phyloP scores from a whole-genome alignment of 2,888 invertebrate species.

The Drosophila borealis region DNA sequence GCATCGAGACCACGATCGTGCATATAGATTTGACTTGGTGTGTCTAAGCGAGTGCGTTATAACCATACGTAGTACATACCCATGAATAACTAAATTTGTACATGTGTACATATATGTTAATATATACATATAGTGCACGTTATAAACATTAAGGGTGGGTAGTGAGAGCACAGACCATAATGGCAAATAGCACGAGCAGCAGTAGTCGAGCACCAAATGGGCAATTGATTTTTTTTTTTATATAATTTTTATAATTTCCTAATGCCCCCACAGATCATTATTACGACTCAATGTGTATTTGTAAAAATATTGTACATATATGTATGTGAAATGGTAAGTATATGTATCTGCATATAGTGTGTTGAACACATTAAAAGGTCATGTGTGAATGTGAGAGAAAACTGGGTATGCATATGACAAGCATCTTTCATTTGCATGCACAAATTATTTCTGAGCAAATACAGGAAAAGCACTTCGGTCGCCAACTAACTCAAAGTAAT shows the following conservation, averaged over 20 bases:
- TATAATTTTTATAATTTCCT: conserved; percentile 55
- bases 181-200: conserved; percentile 4
- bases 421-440: conserved; percentile 4
- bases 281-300: conserved; percentile 3
- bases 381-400: conserved; percentile 5
- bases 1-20: conserved; percentile 57
- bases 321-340: conserved; percentile 10
- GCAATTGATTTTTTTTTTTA: conserved; percentile 66
- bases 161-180: conserved; percentile 12
- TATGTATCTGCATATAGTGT: neutral
- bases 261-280: conserved; percentile 29
- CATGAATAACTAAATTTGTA: conserved; percentile 10
- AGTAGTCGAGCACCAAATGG: conserved; percentile 37
- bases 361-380: conserved; percentile 4
- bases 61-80: conserved; percentile 16
- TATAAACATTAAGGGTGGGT: conserved; percentile 38
- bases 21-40: conserved; percentile 37
- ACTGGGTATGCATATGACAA: conserved; percentile 1
- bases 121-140: conserved; percentile 32
- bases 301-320: neutral
- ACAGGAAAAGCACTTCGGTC: neutral
- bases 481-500: neutral
- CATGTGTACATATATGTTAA: conserved; percentile 2
- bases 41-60: conserved; percentile 46
- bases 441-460: conserved; percentile 1